Evolutionary conservation across 2,888 invertebrate species (phyloP).

Genomic region (Deilephila elpenor): DNA sequence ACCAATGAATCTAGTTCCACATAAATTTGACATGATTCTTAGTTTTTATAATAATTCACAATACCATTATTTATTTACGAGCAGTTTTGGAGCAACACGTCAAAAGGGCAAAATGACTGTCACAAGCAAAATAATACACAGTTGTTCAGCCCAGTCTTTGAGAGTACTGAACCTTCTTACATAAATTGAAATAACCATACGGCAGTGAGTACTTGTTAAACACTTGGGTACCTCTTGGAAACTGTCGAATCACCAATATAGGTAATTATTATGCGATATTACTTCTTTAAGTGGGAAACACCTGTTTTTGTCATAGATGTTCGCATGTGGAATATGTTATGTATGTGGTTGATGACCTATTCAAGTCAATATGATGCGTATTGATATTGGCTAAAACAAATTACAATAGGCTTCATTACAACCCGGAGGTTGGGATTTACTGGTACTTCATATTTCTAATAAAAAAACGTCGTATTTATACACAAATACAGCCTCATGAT

Average conservation of each 20-base stretch:
- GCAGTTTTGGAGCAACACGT: neutral
- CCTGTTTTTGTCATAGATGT: neutral
- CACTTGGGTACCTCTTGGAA: neutral
- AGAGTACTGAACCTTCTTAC: neutral
- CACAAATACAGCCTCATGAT: no score
- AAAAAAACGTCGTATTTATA: no score
- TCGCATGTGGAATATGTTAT: neutral
- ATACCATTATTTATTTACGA: neutral
- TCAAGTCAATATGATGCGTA: no score
- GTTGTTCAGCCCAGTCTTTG: neutral
- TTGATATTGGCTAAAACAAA: no score
- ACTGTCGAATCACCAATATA: neutral
- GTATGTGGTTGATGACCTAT: no score
- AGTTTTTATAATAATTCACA: neutral
- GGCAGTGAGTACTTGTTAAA: neutral
- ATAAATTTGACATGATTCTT: neutral
- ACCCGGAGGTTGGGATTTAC: no score
- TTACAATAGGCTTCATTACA: no score
- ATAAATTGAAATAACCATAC: neutral
- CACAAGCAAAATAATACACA: neutral
- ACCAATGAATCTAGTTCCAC: neutral
- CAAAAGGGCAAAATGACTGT: neutral
- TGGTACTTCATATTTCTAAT: no score
- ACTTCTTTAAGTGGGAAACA: neutral
- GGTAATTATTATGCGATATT: neutral